A percentile compares a stretch with the other conserved stretches of the same genome.
phyloP scores from a whole-genome alignment of 2,113 vertebrate species.

The Fukomys damarensis region DNA sequence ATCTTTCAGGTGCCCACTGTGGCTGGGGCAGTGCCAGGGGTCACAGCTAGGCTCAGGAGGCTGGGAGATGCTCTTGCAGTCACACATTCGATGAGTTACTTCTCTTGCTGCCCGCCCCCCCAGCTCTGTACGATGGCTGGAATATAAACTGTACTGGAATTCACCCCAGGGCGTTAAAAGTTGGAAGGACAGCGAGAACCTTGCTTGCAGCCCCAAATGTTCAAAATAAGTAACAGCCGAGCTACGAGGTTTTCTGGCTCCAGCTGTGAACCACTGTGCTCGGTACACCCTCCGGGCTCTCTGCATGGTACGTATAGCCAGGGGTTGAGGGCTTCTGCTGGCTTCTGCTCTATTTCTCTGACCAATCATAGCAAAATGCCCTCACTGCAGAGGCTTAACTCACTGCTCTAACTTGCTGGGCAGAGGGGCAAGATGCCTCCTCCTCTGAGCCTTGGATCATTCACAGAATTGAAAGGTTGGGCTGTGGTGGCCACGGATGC shows the following conservation, averaged over 20 bases:
- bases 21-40: not conserved
- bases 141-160: not conserved
- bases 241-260: not conserved
- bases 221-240: fast-evolving
- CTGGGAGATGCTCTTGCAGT: not conserved
- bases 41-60: not conserved
- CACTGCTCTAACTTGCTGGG: not conserved
- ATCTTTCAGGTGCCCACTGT: not conserved
- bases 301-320: fast-evolving
- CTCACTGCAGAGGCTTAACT: not conserved
- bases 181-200: not conserved
- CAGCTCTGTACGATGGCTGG: not conserved
- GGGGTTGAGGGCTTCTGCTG: not conserved
- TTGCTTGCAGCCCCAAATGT: not conserved
- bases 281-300: not conserved
- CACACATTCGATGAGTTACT: not conserved
- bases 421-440: not conserved
- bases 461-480: not conserved
- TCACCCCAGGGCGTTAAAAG: not conserved
- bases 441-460: not conserved
- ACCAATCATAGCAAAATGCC: not conserved
- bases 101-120: not conserved
- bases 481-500: fast-evolving
- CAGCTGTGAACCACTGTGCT: no score
- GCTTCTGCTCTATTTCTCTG: not conserved